A percentile compares a stretch with the other conserved stretches of the same genome.
These are phyloP conservation scores for Chironex yamaguchii DNA, from an alignment of 30 jellyfish, hydroid and myxozoan genomes.

Conservation along the genomic window DNA sequence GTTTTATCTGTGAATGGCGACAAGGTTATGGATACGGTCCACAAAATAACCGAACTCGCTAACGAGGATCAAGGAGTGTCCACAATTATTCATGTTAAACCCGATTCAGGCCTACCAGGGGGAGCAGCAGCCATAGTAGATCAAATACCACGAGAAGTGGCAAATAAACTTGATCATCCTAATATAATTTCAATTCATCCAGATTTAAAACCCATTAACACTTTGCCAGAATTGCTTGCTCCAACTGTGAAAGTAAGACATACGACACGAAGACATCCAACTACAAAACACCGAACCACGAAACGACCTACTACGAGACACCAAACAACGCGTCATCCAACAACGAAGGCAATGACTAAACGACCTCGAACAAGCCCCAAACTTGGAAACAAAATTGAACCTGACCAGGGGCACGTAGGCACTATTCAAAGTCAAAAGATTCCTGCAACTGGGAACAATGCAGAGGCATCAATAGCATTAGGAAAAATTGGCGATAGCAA, in stretches of 20 bases:
- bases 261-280: not conserved
- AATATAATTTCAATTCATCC: not conserved
- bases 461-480: no score
- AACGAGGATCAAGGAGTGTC: not conserved
- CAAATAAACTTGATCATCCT: not conserved
- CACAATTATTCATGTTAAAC: conserved; percentile 42
- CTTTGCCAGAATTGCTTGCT: no score
- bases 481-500: no score
- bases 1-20: not conserved
- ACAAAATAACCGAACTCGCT: not conserved
- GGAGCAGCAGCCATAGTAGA: conserved; percentile 68
- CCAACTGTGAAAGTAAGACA: not conserved
- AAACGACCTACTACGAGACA: not conserved
- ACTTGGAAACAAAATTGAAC: no score
- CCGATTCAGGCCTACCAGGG: conserved; percentile 72
- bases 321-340: not conserved
- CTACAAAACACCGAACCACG: not conserved
- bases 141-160: conserved; percentile 13
- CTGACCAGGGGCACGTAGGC: no score
- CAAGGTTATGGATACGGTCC: not conserved
- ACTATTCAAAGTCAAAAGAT: no score
- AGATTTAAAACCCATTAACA: not conserved
- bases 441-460: not conserved
- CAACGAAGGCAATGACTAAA: not conserved
- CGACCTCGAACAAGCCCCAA: not conserved